Base-by-base conservation (phyloP, 2,888 invertebrate genomes). In the Sphaeridia pumilis region DNA sequence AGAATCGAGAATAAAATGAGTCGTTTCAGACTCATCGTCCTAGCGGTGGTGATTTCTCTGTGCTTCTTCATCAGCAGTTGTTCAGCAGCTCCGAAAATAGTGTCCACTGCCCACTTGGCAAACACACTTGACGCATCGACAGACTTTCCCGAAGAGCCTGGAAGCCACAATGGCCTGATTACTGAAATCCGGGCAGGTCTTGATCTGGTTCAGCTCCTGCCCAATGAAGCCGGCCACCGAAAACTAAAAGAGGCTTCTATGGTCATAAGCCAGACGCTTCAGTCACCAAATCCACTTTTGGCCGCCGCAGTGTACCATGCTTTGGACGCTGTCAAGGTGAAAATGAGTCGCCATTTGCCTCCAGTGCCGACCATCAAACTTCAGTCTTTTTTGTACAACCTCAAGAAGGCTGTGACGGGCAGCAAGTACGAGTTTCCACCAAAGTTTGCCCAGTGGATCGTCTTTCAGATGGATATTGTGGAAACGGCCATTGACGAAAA, bases 281-380 rank as follows among this genome's bases (percentile, higher is more conserved):
- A 17, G 20, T 44, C 42, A 14, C 28, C 43, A 20, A 50, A 44
- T 44, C 50, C 50, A 4, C 3, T 50, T n/a, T 17, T 50, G 22
- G 31, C n/a, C 17, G 10, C n/a, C 3, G 50, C 50, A 10, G 21
- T 43, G n/a, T 26, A 43, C 22, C 42, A 34, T 24, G 43, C 50
- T 22, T 17, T 50, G 2, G 5, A 20, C n/a, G 2, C 22, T n/a
- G 22, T 50, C 3, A 21, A 44, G 10, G 4, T 43, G 2, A 42
- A 28, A 3, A 12, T 17, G 4, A 31, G 25, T 14, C 22, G 26
- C 7, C 14, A 43, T 22, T n/a, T n/a, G 10, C 22, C 17, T 3
- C 41, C 26, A 21, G 22, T 27, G 10, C 20, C 24, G 2, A 44
- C 7, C 4, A 12, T 38, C 12, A 50, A 44, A 35, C 25, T 50